Percentiles rank a stretch among this genome's conserved stretches.
phyloP scores from a whole-genome alignment of 2,888 invertebrate genomes.

The Xylocampa areola region DNA sequence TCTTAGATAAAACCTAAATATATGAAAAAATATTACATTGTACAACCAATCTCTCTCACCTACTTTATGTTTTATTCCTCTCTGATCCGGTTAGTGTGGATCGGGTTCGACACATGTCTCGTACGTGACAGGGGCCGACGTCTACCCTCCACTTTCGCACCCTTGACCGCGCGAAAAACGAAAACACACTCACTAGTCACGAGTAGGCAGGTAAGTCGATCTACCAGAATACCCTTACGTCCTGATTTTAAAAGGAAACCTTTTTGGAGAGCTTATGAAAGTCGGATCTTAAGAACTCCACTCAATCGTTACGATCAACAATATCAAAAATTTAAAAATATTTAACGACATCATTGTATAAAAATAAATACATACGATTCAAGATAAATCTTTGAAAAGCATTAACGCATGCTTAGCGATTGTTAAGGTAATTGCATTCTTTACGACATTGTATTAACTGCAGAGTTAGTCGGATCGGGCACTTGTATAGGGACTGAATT shows the following conservation, averaged over 20 bases:
- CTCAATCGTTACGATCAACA: constrained; percentile 12
- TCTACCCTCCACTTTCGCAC: constrained; percentile 1
- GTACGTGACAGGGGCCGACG: constrained; percentile 20
- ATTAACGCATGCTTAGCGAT: too few relatives aligned
- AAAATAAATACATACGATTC: too few relatives aligned
- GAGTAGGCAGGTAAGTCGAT: constrained; percentile 12
- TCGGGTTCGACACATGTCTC: constrained; percentile 14
- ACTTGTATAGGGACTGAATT: too few relatives aligned
- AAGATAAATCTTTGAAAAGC: too few relatives aligned
- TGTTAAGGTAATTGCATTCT: too few relatives aligned
- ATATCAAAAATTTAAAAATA: constrained; percentile 16
- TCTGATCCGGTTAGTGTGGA: constrained; percentile 15
- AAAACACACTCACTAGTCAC: too few relatives aligned
- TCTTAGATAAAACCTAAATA: background rate
- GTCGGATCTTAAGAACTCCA: constrained; percentile 16
- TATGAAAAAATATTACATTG: constrained; percentile 5
- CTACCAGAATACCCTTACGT: constrained; percentile 10
- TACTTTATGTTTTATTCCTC: constrained; percentile 18
- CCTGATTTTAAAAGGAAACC: constrained; percentile 32
- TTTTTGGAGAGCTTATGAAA: constrained; percentile 26
- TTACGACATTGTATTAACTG: too few relatives aligned
- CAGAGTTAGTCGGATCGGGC: too few relatives aligned
- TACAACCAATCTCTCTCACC: constrained; percentile 11
- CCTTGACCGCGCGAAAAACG: background rate
- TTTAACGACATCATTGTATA: too few relatives aligned